phyloP scores from a whole-genome alignment of 1,140 invertebrate genomes.

The Leptopilina clavipes region DNA sequence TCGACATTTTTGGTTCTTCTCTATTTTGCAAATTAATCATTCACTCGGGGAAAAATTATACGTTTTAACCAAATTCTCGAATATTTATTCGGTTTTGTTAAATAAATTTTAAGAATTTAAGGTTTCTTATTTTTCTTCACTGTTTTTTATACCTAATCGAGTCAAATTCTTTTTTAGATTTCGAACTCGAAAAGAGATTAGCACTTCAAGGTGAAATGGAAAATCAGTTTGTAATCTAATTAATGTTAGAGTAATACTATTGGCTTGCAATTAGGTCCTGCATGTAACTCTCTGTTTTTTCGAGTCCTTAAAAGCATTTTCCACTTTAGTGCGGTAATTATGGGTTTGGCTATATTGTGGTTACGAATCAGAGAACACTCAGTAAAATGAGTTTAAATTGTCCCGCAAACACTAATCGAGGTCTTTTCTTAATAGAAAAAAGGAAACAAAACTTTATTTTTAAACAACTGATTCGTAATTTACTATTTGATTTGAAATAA shows the following conservation, averaged over 20 bases:
- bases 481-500: too few species aligned
- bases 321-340: conserved; percentile 57
- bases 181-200: too few species aligned
- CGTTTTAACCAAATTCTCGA: too few species aligned
- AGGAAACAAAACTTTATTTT: neutral
- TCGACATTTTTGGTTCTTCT: neutral
- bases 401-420: conserved; percentile 63
- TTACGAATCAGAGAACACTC: conserved; percentile 59
- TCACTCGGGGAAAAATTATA: too few species aligned
- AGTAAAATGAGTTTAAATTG: conserved; percentile 57
- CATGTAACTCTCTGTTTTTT: conserved; percentile 33
- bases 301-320: conserved; percentile 65
- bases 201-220: neutral
- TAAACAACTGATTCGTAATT: too few species aligned
- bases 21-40: too few species aligned
- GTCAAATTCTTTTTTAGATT: too few species aligned
- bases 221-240: neutral
- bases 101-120: too few species aligned
- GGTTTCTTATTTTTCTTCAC: too few species aligned
- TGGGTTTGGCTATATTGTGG: conserved; percentile 40
- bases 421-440: conserved; percentile 40
- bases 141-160: too few species aligned
- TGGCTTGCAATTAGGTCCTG: neutral
- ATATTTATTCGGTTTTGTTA: too few species aligned
- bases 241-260: too few species aligned